A percentile compares a stretch with the other conserved stretches of the same genome.
These are phyloP conservation scores for Drosophila lacertosa DNA, from an alignment of 1,140 invertebrate species.

Conservation along the genomic window DNA sequence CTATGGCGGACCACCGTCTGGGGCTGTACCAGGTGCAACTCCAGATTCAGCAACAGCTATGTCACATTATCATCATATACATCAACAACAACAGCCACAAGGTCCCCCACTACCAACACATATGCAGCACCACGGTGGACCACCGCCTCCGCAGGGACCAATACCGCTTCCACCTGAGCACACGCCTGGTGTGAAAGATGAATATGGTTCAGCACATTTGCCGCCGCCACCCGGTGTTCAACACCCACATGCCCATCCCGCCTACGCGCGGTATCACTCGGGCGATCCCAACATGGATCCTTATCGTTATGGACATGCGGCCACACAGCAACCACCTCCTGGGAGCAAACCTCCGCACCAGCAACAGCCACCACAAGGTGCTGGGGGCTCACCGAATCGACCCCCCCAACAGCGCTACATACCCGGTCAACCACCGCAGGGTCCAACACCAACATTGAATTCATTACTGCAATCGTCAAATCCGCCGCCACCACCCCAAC, in stretches of 20 bases:
- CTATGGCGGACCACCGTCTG: conserved; percentile 69
- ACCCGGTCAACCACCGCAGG: conserved; percentile 86
- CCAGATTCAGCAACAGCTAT: conserved; percentile 71
- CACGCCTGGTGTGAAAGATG: conserved; percentile 72
- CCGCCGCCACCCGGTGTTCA: conserved; percentile 65
- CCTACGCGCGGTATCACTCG: conserved; percentile 76
- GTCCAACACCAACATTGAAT: conserved; percentile 95
- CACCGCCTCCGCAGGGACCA: conserved; percentile 59
- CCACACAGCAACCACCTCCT: conserved; percentile 65
- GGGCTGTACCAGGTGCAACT: conserved; percentile 54
- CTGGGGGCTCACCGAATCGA: conserved; percentile 75
- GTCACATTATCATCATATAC: conserved; percentile 71
- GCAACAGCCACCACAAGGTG: conserved; percentile 59
- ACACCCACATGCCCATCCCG: conserved; percentile 69
- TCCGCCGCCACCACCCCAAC: conserved; percentile 85
- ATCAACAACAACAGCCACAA: conserved; percentile 65
- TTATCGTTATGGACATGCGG: conserved; percentile 75
- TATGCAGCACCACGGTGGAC: conserved; percentile 65
- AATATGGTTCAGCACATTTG: conserved; percentile 72
- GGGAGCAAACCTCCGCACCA: conserved; percentile 62
- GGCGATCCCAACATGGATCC: conserved; percentile 81
- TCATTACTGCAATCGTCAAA: conserved; percentile 93
- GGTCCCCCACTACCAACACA: conserved; percentile 62
- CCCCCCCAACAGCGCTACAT: conserved; percentile 82
- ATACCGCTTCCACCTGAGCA: conserved; percentile 57